phyloP scores from a whole-genome alignment of 2,113 vertebrate genomes.

The Ophthalmolycus amberensis region DNA sequence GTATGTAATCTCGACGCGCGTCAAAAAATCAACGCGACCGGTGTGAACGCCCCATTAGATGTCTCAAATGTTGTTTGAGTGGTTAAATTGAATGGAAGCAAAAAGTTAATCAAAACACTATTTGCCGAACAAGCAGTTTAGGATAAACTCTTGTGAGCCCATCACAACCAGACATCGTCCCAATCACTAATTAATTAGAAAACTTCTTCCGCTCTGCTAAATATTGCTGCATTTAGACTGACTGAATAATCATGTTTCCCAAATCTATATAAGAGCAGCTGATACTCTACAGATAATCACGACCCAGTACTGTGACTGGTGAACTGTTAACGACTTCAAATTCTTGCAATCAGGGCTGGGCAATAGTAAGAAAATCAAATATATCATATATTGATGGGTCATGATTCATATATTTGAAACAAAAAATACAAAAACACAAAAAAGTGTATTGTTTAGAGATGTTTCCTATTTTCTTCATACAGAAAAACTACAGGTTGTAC shows the following conservation, averaged over 20 bases:
- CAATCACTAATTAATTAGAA: constrained; percentile 13
- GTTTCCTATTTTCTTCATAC: neutral
- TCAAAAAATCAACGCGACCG: no score
- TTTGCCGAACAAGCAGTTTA: constrained; percentile 17
- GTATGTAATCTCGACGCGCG: no score
- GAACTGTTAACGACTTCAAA: neutral
- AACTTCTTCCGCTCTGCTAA: constrained; percentile 11
- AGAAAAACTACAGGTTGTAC: neutral
- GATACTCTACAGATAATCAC: neutral
- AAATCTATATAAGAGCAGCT: constrained; percentile 1
- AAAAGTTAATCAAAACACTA: neutral
- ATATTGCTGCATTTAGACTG: constrained; percentile 14
- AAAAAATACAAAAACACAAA: neutral
- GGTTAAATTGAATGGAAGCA: neutral
- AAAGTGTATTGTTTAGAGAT: neutral
- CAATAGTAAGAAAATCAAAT: neutral
- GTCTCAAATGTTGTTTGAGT: neutral
- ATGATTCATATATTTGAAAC: neutral
- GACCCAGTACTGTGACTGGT: neutral
- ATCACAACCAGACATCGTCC: constrained; percentile 11
- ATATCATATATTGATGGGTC: neutral
- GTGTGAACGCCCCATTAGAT: no score
- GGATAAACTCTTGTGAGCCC: neutral
- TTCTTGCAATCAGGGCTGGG: neutral
- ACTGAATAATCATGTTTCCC: constrained; percentile 16